These are phyloP conservation scores for Penaeus monodon DNA, from an alignment of 2,888 invertebrate genomes.

Conservation along the genomic window DNA sequence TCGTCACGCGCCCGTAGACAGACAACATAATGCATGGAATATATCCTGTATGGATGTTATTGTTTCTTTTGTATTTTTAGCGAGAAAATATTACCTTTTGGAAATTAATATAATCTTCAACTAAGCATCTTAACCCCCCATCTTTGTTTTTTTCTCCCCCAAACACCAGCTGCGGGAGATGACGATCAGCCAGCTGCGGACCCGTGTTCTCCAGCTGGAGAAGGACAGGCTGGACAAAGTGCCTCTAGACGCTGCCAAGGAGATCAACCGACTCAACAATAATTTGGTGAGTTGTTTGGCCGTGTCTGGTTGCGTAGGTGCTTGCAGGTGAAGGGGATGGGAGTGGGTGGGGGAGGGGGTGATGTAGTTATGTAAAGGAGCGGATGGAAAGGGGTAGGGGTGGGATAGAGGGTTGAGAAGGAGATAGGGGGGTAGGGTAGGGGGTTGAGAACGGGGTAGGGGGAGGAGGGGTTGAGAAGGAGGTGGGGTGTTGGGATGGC, in stretches of 20 bases:
- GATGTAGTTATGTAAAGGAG: not conserved
- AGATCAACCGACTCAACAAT: conserved; percentile 67
- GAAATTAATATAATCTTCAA: no score
- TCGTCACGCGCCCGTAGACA: no score
- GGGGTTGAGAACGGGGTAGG: no score
- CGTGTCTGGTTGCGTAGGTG: not conserved
- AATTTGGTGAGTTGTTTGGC: conserved; percentile 66
- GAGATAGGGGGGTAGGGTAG: no score
- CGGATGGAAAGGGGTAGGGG: not conserved
- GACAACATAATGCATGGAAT: no score
- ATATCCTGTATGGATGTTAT: no score
- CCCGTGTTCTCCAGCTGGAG: conserved; percentile 67
- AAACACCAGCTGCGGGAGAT: conserved; percentile 66
- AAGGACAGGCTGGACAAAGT: conserved; percentile 67
- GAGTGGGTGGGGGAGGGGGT: no score
- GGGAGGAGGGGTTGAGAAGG: no score
- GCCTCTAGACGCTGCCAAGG: conserved; percentile 67
- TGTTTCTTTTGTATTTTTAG: no score
- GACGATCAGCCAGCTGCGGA: conserved; percentile 67
- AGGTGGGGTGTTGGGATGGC: not conserved
- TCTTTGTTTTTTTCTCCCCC: not conserved
- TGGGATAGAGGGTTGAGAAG: not conserved
- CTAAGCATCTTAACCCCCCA: not conserved
- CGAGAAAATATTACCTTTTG: no score
- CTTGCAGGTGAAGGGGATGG: not conserved